Conservation (phyloP, 1,140 invertebrate genomes). For the Zophobas morio region DNA sequence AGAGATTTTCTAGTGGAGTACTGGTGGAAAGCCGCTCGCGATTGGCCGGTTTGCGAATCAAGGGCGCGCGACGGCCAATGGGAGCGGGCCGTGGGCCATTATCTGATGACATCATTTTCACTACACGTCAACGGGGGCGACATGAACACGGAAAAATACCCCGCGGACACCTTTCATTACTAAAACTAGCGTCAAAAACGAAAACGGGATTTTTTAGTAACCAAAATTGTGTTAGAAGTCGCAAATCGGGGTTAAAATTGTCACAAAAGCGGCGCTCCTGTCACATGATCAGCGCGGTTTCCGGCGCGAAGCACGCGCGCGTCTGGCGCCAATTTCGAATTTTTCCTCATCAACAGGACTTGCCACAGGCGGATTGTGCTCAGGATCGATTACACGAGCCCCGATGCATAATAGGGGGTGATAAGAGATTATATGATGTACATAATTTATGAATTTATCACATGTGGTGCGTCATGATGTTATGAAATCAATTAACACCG, state of each 20-base stretch:
- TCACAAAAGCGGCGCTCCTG: not conserved
- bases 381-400: not conserved
- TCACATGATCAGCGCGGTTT: conserved; percentile 35
- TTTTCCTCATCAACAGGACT: not conserved
- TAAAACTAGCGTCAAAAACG: too few species aligned
- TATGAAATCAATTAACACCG: conserved; percentile 22
- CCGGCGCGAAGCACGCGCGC: conserved; percentile 13
- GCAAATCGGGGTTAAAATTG: conserved; percentile 16
- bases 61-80: conserved; percentile 54
- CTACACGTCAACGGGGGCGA: conserved; percentile 23
- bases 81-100: not conserved
- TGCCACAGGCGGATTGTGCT: not conserved
- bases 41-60: conserved; percentile 50
- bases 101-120: conserved; percentile 53
- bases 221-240: not conserved
- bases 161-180: not conserved
- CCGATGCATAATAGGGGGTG: conserved; percentile 1
- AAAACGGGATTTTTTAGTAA: too few species aligned
- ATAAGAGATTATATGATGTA: conserved; percentile 14
- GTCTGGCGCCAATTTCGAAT: conserved; percentile 26
- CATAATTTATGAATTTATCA: conserved; percentile 17
- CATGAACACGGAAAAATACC: conserved; percentile 42
- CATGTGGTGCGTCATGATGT: conserved; percentile 5
- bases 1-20: conserved; percentile 63
- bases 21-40: conserved; percentile 33